Evolutionary conservation across 2,888 invertebrate species (phyloP).

Genomic region (Saturnia pavonia): DNA sequence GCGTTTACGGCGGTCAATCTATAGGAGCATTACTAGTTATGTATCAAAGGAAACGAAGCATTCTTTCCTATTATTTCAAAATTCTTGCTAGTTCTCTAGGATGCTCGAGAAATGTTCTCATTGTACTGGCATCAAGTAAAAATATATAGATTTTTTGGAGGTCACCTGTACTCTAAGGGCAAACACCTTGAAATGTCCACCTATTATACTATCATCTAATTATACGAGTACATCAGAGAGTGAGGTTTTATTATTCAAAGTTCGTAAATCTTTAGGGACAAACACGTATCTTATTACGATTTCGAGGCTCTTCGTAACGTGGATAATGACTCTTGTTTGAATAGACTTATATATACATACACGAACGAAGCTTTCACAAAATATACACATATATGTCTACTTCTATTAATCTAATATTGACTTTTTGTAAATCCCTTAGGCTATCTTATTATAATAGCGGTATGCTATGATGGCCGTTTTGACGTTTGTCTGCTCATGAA

Average conservation of each 20-base stretch:
- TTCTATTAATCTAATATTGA: background rate
- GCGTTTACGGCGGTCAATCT: too few species aligned
- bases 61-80: too few species aligned
- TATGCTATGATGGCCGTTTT: too few species aligned
- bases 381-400: background rate
- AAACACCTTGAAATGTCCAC: background rate
- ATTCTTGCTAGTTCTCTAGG: too few species aligned
- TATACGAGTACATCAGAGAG: background rate
- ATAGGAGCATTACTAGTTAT: too few species aligned
- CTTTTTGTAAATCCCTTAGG: background rate
- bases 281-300: background rate
- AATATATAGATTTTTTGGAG: too few species aligned
- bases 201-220: background rate
- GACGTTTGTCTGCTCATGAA: too few species aligned
- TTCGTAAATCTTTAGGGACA: background rate
- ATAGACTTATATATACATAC: background rate
- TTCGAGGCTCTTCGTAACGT: background rate
- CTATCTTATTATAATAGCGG: too few species aligned
- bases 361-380: background rate
- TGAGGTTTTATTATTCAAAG: slow-evolving; percentile 2
- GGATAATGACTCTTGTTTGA: background rate
- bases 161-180: too few species aligned
- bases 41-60: too few species aligned
- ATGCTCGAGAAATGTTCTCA: too few species aligned
- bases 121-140: too few species aligned